These are phyloP conservation scores for Sitta europaea DNA, from an alignment of 2,113 vertebrate species.

Conservation along the genomic window DNA sequence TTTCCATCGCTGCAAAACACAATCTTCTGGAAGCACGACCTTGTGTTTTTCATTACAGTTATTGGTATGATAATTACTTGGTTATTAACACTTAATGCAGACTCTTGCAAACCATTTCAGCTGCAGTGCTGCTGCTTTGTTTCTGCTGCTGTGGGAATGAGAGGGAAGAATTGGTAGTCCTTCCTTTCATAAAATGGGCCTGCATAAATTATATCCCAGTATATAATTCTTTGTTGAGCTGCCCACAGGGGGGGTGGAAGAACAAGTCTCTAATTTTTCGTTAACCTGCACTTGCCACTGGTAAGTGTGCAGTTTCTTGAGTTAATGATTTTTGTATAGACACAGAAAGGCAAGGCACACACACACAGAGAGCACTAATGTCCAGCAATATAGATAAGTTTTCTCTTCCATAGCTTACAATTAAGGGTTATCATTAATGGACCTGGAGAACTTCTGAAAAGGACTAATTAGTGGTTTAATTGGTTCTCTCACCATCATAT, in stretches of 20 bases:
- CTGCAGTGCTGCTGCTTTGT: background rate
- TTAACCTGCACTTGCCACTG: background rate
- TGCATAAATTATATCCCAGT: background rate
- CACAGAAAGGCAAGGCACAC: background rate
- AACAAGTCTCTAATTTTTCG: background rate
- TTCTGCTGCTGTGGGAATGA: background rate
- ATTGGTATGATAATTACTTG: background rate
- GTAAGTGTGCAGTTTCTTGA: background rate
- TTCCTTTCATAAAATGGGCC: background rate
- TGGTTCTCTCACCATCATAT: background rate
- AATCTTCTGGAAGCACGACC: background rate
- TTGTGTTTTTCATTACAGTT: background rate
- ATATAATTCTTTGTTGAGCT: background rate
- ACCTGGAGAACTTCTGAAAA: background rate
- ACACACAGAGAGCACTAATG: background rate
- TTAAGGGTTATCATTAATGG: background rate
- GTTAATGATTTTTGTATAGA: background rate
- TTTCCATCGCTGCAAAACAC: background rate
- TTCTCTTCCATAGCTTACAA: background rate
- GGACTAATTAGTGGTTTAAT: conserved; percentile 6
- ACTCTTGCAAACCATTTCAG: background rate
- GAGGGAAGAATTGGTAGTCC: background rate
- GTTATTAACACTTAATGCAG: conserved; percentile 28
- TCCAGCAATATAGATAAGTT: background rate
- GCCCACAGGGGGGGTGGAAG: background rate